phyloP scores from a whole-genome alignment of 2,113 vertebrate species.

The Ammodytes marinus region DNA sequence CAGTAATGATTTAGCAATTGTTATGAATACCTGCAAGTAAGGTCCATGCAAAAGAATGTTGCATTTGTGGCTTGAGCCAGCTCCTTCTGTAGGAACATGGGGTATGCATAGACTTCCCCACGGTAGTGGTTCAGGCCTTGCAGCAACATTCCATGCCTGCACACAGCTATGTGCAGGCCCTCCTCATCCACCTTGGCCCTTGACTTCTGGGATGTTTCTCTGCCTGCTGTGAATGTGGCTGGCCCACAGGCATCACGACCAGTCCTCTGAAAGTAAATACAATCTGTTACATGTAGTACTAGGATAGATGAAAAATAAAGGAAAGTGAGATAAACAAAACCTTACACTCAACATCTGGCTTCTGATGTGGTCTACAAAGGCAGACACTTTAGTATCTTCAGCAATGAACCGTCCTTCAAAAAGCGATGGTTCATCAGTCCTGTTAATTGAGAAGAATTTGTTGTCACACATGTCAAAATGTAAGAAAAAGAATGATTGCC shows the following conservation, averaged over 20 bases:
- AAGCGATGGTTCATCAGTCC: background rate
- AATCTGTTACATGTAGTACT: background rate
- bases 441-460: background rate
- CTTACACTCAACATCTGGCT: background rate
- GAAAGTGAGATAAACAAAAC: background rate
- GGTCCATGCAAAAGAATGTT: background rate
- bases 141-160: background rate
- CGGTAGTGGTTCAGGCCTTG: background rate
- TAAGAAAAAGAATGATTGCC: too few species aligned
- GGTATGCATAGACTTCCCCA: background rate
- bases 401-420: background rate
- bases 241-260: background rate
- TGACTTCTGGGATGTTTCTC: background rate
- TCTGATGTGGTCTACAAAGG: background rate
- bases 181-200: background rate
- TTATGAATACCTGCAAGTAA: background rate
- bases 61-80: background rate
- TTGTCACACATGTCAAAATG: too few species aligned
- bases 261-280: background rate
- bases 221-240: background rate
- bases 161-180: background rate
- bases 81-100: background rate
- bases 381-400: background rate
- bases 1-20: background rate
- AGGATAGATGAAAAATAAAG: background rate